Conservation (phyloP, 1,140 invertebrate species). For the Pachypeltis micranthus region DNA sequence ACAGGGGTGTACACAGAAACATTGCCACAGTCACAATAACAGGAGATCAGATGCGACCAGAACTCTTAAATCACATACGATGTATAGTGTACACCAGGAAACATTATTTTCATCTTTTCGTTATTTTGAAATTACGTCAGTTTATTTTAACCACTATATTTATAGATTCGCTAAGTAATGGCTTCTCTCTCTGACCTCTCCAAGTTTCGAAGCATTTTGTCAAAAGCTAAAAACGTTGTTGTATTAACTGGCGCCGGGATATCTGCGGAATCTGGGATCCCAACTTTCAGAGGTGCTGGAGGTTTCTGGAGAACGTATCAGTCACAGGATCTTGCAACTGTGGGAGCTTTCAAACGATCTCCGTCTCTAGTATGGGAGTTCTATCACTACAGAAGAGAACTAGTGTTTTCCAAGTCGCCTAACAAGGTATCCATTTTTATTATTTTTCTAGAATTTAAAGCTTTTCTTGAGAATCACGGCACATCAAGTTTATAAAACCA, state of each 20-base stretch:
- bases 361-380: conserved; percentile 70
- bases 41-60: no score
- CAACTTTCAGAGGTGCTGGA: conserved; percentile 64
- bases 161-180: conserved; percentile 10
- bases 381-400: conserved; percentile 59
- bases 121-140: no score
- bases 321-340: conserved; percentile 51
- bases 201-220: conserved; percentile 13
- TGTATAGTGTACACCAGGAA: no score
- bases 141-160: no score
- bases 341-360: conserved; percentile 48
- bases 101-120: no score
- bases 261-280: conserved; percentile 69
- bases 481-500: no score
- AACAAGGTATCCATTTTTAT: conserved; percentile 42
- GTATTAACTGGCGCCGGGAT: conserved; percentile 65
- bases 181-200: conserved; percentile 7
- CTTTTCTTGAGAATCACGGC: no score
- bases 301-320: conserved; percentile 65
- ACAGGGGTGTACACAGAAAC: no score
- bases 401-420: conserved; percentile 48
- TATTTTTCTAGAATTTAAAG: no score
- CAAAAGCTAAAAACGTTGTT: conserved; percentile 45
- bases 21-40: no score
- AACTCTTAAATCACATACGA: no score